Percentiles rank a stretch among this genome's conserved stretches.
Conservation (phyloP, 2,888 invertebrate species). For the Blastobasis adustella region DNA sequence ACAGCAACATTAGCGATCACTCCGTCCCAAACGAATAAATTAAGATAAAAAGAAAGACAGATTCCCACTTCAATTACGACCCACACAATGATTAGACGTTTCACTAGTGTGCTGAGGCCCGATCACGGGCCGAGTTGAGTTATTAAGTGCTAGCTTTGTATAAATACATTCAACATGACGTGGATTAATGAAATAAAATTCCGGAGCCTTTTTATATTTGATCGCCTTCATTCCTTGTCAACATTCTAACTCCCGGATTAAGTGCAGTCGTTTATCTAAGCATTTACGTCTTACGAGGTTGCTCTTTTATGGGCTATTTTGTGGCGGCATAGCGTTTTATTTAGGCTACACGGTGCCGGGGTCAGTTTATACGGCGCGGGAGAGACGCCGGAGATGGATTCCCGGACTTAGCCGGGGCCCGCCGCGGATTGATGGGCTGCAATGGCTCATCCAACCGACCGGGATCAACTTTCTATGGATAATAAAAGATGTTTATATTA, state of each 20-base stretch:
- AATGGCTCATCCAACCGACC: slow-evolving; percentile 30
- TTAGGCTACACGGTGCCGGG: slow-evolving; percentile 31
- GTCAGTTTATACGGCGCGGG: slow-evolving; percentile 34
- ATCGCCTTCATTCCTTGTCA: slow-evolving; percentile 62
- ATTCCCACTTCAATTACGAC: slow-evolving; percentile 66
- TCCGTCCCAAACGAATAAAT: slow-evolving; percentile 63
- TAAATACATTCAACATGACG: slow-evolving; percentile 66
- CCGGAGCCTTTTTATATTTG: slow-evolving; percentile 53
- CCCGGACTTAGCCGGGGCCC: slow-evolving; percentile 20
- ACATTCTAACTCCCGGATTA: slow-evolving; percentile 69
- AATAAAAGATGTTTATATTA: slow-evolving; percentile 20
- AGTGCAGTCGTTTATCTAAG: slow-evolving; percentile 61
- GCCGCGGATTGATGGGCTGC: slow-evolving; percentile 27
- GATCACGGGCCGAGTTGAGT: slow-evolving; percentile 52
- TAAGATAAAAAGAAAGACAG: slow-evolving; percentile 65
- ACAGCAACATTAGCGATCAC: slow-evolving; percentile 65
- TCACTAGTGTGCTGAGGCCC: slow-evolving; percentile 50
- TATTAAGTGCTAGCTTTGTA: slow-evolving; percentile 70
- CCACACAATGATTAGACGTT: slow-evolving; percentile 71
- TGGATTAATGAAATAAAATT: slow-evolving; percentile 64
- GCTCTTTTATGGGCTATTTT: slow-evolving; percentile 53
- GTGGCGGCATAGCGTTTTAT: slow-evolving; percentile 45
- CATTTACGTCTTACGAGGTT: slow-evolving; percentile 54
- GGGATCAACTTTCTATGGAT: slow-evolving; percentile 24
- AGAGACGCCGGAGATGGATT: slow-evolving; percentile 27